Percentiles rank a stretch among this genome's conserved stretches.
phyloP scores from a whole-genome alignment of 1,140 invertebrate species.

The Notospermus geniculatus region DNA sequence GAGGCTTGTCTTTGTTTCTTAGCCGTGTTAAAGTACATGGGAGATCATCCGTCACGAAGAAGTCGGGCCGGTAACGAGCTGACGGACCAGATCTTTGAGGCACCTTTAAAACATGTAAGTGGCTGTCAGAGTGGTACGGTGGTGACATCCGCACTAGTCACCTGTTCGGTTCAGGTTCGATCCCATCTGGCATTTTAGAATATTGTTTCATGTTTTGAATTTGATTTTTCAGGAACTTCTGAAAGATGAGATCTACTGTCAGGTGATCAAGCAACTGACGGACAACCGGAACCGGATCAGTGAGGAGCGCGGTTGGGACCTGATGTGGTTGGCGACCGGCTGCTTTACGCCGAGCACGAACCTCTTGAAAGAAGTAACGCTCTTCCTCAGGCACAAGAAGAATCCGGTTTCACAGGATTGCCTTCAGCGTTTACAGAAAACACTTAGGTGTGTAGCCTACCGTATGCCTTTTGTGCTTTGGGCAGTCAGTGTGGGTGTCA shows the following conservation, averaged over 20 bases:
- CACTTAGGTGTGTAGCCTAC: slow-evolving; percentile 59
- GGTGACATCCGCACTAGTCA: no score
- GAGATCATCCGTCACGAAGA: slow-evolving; percentile 91
- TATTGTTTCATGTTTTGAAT: no score
- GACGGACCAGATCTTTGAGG: slow-evolving; percentile 97
- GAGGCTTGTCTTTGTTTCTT: slow-evolving; percentile 94
- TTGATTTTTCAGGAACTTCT: slow-evolving; percentile 86
- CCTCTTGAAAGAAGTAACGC: slow-evolving; percentile 77
- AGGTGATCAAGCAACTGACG: slow-evolving; percentile 97
- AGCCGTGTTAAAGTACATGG: slow-evolving; percentile 93
- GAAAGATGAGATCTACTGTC: slow-evolving; percentile 97
- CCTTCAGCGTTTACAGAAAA: slow-evolving; percentile 91
- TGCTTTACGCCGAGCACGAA: slow-evolving; percentile 93
- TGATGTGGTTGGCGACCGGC: slow-evolving; percentile 97
- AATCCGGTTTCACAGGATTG: slow-evolving; percentile 88
- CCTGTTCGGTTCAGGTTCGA: no score
- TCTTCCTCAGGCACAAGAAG: slow-evolving; percentile 82
- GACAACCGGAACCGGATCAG: slow-evolving; percentile 90
- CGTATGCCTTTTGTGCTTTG: no score
- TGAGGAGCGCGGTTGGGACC: slow-evolving; percentile 95
- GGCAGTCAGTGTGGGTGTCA: no score
- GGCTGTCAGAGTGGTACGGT: no score
- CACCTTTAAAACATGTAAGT: slow-evolving; percentile 88
- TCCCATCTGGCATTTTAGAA: no score
- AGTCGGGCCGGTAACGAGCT: slow-evolving; percentile 86